Evolutionary conservation across 2,888 invertebrate species (phyloP).

Genomic region (Pseudeuparius sepicola): DNA sequence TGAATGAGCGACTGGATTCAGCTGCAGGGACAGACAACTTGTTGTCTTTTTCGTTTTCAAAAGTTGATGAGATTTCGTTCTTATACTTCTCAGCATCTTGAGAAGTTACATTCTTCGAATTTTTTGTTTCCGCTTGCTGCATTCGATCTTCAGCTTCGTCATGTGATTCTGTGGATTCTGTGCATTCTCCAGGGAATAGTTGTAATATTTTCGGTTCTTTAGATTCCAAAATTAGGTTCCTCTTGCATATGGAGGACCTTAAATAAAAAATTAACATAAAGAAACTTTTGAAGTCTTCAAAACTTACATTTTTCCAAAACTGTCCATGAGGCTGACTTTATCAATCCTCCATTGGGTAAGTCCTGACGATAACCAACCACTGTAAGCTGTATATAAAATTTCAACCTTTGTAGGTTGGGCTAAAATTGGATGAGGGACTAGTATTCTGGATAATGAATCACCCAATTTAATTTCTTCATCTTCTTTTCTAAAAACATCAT

Average conservation of each 20-base stretch:
- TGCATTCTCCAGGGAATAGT: conserved; percentile 69
- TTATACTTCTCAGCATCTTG: too few relatives aligned
- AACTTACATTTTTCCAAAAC: conserved; percentile 68
- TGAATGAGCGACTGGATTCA: conserved; percentile 51
- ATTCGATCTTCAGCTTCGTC: conserved; percentile 27
- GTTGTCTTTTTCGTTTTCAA: conserved; percentile 35
- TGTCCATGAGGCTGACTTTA: conserved; percentile 73
- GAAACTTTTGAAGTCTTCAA: conserved; percentile 1
- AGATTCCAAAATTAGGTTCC: conserved; percentile 61
- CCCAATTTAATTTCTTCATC: conserved; percentile 64
- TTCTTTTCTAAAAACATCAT: conserved; percentile 56
- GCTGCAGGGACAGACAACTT: conserved; percentile 38
- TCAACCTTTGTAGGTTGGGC: conserved; percentile 62
- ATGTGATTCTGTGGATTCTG: conserved; percentile 45
- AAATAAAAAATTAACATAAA: conserved; percentile 19
- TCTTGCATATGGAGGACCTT: conserved; percentile 72
- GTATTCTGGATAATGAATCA: conserved; percentile 65
- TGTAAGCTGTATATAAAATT: conserved; percentile 77
- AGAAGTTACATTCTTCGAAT: too few relatives aligned
- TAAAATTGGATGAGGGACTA: conserved; percentile 82
- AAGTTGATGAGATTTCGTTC: too few relatives aligned
- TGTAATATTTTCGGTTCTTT: conserved; percentile 63
- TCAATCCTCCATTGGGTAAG: conserved; percentile 70
- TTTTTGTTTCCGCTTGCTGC: conserved; percentile 34
- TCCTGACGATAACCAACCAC: conserved; percentile 84